phyloP scores from a whole-genome alignment of 2,888 invertebrate genomes.

The Venusia cambrica region DNA sequence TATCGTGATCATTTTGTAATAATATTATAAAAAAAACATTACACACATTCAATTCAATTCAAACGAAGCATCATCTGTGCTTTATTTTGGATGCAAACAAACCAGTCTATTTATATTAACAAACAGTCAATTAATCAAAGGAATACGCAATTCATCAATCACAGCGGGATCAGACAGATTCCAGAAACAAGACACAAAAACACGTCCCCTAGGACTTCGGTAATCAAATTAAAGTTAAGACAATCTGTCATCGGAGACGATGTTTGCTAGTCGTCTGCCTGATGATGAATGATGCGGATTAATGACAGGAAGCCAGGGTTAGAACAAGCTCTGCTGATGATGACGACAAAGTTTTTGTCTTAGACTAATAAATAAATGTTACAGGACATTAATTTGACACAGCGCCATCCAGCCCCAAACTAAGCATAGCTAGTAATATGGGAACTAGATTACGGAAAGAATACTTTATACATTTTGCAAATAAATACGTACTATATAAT shows the following conservation, averaged over 20 bases:
- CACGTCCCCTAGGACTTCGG: conserved; percentile 23
- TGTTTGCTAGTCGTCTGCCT: conserved; percentile 28
- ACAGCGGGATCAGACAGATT: conserved; percentile 25
- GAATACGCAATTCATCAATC: conserved; percentile 27
- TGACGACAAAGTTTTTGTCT: conserved; percentile 8
- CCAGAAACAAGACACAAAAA: conserved; percentile 31
- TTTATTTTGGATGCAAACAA: too few species aligned
- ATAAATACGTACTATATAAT: too few species aligned
- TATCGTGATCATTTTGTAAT: too few species aligned
- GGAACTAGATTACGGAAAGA: too few species aligned
- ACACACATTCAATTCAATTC: too few species aligned
- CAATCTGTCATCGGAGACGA: conserved; percentile 58
- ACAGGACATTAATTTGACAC: not conserved
- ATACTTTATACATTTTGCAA: too few species aligned
- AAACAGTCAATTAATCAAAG: conserved; percentile 24
- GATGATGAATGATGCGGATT: conserved; percentile 38
- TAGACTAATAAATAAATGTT: too few species aligned
- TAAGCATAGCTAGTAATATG: too few species aligned
- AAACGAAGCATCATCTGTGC: too few species aligned
- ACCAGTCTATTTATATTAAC: conserved; percentile 3
- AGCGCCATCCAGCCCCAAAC: too few species aligned
- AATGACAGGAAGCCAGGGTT: conserved; percentile 48
- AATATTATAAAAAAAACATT: too few species aligned
- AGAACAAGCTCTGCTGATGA: conserved; percentile 15
- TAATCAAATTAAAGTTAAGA: conserved; percentile 63